Conservation (phyloP, 1,140 invertebrate genomes). For the Diabrotica undecimpunctata region DNA sequence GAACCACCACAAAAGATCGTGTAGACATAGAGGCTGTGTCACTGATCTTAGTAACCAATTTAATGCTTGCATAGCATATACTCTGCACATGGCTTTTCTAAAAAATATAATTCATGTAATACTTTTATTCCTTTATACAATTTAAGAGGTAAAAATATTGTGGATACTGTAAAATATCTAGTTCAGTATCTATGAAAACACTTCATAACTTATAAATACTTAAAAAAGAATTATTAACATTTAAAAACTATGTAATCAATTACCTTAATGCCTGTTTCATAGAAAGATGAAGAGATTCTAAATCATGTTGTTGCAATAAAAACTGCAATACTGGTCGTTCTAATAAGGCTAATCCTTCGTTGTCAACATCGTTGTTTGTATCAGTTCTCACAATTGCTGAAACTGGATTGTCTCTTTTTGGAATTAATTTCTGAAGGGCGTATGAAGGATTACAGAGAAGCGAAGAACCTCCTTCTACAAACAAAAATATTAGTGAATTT, state of each 20-base stretch:
- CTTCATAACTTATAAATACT: no score
- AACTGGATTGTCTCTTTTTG: constrained; percentile 56
- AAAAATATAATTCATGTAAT: constrained; percentile 13
- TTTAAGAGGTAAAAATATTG: no score
- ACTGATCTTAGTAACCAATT: constrained; percentile 93
- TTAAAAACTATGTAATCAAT: no score
- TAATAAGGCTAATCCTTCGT: constrained; percentile 50
- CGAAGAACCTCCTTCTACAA: constrained; percentile 64
- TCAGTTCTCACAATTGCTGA: constrained; percentile 27
- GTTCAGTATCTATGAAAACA: no score
- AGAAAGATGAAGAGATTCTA: constrained; percentile 72
- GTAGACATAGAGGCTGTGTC: constrained; percentile 83
- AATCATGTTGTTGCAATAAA: constrained; percentile 79
- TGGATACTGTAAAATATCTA: no score
- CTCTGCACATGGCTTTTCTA: constrained; percentile 77
- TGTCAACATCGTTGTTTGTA: constrained; percentile 16
- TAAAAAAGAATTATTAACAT: no score
- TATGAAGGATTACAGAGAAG: constrained; percentile 79
- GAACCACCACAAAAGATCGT: constrained; percentile 96
- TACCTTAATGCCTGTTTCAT: constrained; percentile 72
- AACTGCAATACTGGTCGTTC: constrained; percentile 77
- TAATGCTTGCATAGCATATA: constrained; percentile 86
- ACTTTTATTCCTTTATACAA: background rate
- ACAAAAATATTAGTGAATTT: background rate
- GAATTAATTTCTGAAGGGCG: constrained; percentile 68